Evolutionary conservation across 2,888 invertebrate genomes (phyloP).

Genomic region (Spialia ferax): DNA sequence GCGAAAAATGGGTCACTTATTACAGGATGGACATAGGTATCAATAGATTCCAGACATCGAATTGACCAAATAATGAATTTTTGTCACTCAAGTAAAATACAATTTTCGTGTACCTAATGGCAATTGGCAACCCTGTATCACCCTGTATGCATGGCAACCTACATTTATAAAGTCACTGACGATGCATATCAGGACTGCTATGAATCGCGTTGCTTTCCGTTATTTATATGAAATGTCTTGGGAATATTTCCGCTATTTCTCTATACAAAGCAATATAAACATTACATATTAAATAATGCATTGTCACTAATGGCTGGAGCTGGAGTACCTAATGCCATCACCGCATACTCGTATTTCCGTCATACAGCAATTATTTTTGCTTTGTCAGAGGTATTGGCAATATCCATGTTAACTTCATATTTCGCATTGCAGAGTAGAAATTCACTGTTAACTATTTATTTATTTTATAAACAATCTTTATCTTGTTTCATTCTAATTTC

Average conservation of each 20-base stretch:
- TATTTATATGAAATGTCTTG: constrained; percentile 7
- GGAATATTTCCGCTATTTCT: constrained; percentile 8
- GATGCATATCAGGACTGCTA: constrained; percentile 6
- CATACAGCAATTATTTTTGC: background rate
- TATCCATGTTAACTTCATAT: too few relatives aligned
- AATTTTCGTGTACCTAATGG: background rate
- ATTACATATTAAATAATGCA: background rate
- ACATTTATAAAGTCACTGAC: constrained; percentile 4
- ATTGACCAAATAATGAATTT: too few relatives aligned
- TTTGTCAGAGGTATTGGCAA: too few relatives aligned
- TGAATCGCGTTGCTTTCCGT: constrained; percentile 9
- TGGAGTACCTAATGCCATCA: background rate
- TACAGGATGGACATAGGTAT: too few relatives aligned
- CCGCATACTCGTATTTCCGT: background rate
- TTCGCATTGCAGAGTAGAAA: too few relatives aligned
- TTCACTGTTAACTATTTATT: too few relatives aligned
- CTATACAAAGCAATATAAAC: background rate
- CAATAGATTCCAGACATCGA: too few relatives aligned
- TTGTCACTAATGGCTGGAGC: background rate
- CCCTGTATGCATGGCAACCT: constrained; percentile 1
- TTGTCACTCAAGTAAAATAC: too few relatives aligned
- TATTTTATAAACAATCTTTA: too few relatives aligned
- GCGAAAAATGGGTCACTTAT: too few relatives aligned
- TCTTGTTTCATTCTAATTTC: too few relatives aligned
- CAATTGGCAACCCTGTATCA: background rate